phyloP scores from a whole-genome alignment of 37 sponge, comb jelly and placozoan genomes.

The Axinella damicornis region DNA sequence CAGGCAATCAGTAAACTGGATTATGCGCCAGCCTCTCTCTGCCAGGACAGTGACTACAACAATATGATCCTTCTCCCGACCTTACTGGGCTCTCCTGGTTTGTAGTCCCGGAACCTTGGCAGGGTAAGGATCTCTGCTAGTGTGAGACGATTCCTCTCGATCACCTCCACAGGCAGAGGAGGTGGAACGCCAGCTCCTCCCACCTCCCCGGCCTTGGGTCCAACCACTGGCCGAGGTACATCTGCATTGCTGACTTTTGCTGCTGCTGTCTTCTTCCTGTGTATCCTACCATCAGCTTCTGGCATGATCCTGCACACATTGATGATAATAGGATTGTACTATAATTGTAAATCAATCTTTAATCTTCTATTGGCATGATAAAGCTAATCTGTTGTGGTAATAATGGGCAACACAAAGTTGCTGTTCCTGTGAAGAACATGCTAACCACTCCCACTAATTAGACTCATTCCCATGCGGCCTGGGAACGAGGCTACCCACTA shows the following conservation, averaged over 20 bases:
- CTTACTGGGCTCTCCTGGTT: conserved; percentile 65
- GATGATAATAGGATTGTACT: too few species aligned
- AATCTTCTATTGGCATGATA: too few species aligned
- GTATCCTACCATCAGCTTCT: too few species aligned
- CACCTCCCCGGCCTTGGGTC: not conserved
- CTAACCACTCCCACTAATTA: too few species aligned
- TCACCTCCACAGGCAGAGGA: conserved; percentile 62
- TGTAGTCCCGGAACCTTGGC: conserved; percentile 74
- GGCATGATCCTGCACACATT: too few species aligned
- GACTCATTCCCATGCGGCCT: too few species aligned
- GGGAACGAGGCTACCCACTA: too few species aligned
- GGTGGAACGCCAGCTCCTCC: not conserved
- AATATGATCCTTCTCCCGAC: not conserved
- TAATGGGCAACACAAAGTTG: too few species aligned
- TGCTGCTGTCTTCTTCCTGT: too few species aligned
- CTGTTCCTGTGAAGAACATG: too few species aligned
- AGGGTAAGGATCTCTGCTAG: conserved; percentile 59
- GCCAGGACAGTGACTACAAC: not conserved
- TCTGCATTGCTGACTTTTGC: not conserved
- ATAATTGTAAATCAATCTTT: too few species aligned
- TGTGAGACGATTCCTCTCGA: conserved; percentile 67
- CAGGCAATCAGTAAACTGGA: not conserved
- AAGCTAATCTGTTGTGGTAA: too few species aligned
- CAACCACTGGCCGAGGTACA: not conserved
- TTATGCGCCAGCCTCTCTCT: not conserved